Evolutionary conservation across 2,797 vertebrate species (phyloP), one percentile per base, ranked within the genome.

Genomic region (Betta splendens): DNA sequence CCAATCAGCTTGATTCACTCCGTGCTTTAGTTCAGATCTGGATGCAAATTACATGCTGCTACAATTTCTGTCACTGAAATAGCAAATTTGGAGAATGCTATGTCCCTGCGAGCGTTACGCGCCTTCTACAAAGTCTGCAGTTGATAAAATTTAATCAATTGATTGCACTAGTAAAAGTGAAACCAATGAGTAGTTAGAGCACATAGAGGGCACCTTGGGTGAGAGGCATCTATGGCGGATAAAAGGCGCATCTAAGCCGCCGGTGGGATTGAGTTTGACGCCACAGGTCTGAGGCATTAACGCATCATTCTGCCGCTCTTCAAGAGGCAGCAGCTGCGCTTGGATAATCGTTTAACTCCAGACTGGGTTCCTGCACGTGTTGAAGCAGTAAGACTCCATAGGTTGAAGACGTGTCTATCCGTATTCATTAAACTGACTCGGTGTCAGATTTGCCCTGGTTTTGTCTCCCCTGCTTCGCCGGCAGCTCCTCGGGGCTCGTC

Each of bases 191-290:
- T 47, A 51, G 29, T 58, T 36, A 17, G 45, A 57, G 54, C 26
- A 40, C 43, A 46, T 20, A 22, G 64, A 61, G 72, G 57, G 42
- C 74, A 76, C 69, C 77, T 79, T 59, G 74, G 66, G 38, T 65
- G 52, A 75, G 28, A 33, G 10, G 66, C 60, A 81, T 79, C 67
- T 76, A 60, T 75, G 59, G 50, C 46, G 65, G 58, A 73, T 78
- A 46, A 71, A 76, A 80, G 57, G 64, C 23, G 1, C 47, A 52
- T 74, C 52, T 66, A n/a, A 80, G 61, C 56, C 32, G 33, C 65
- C 5, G 1, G 51, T 50, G 28, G 62, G 49, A 65, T 25, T 60
- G 54, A 59, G 35, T 68, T 69, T 72, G 77, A 77, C 54, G 32
- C 33, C 3, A 23, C 44, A 28, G 59, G 4, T 69, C 60, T 50